Base-by-base conservation (phyloP, 2,888 invertebrate genomes). In the Oxystoma pomonae region DNA sequence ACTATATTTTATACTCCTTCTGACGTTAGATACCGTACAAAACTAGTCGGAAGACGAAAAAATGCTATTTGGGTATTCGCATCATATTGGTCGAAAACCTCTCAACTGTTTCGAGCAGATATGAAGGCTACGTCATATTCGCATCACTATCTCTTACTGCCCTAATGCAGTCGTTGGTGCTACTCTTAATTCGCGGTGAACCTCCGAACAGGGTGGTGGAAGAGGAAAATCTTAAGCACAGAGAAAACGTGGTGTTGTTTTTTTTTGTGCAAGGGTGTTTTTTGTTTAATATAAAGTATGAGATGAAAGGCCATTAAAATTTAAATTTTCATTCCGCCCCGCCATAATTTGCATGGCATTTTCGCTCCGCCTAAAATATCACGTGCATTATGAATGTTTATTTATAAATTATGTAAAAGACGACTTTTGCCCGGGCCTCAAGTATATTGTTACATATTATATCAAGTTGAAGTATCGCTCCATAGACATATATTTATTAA, bases 371-470 rank as follows among this genome's bases (percentile, higher is more conserved):
- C 76, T 75, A 73, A 75, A 75, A 76, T 77, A 77, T 75, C 77
- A 77, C 76, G 76, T 77, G 76, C 78, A 78, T 79, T 80, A 79
- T 79, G 79, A 79, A 80, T 79, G 79, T 79, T 79, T 80, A 79
- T 79, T 80, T 79, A 79, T 78, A 78, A 79, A 80, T 79, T 80
- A 80, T 80, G 80, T 77, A 79, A 79, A 80, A 75, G 73, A 75
- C 73, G 75, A 75, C 75, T 74, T 74, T 75, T 35, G 35, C 35
- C 35, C 35, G 35, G 35, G 35, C 20, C 75, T 76, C 74, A 75
- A 76, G 74, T 75, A 72, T 76, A 76, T 75, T 75, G 77, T 75
- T 75, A 76, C 76, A 77, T 77, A 77, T 77, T 76, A 77, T 77
- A 77, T 77, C 74, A 74, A 75, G 73, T 74, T 73, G 73, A 75